A percentile compares a stretch with the other conserved stretches of the same genome.
Conservation (phyloP, 2,888 invertebrate genomes). For the Rotaria macrura region DNA sequence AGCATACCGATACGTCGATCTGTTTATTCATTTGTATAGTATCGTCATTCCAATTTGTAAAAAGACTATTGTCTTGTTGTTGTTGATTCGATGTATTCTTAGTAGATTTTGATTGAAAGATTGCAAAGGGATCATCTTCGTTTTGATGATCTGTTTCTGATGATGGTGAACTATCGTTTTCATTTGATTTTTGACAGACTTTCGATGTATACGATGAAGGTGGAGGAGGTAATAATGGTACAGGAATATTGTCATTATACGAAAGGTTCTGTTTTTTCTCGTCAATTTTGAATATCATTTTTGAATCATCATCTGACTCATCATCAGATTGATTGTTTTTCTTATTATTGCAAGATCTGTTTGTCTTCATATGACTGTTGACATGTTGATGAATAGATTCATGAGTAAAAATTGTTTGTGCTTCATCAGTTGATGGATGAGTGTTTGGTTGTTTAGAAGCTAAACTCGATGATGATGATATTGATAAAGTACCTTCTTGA, state of each 20-base stretch:
- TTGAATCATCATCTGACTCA: not conserved
- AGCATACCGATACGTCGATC: not conserved
- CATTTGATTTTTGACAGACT: not conserved
- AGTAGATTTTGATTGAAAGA: conserved; percentile 22
- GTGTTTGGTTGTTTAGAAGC: not conserved
- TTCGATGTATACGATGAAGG: not conserved
- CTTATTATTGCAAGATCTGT: conserved; percentile 11
- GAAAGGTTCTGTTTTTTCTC: not conserved
- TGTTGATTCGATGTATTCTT: not conserved
- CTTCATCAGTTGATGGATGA: not conserved
- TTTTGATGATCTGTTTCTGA: not conserved
- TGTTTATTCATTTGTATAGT: conserved; percentile 20
- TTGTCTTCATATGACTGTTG: conserved; percentile 16
- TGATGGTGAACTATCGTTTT: conserved; percentile 18
- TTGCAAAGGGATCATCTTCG: conserved; percentile 5
- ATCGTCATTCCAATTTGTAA: conserved; percentile 22
- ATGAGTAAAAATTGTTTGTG: conserved; percentile 17
- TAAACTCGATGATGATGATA: not conserved
- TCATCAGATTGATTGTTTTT: conserved; percentile 7
- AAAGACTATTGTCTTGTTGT: not conserved
- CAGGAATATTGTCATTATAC: not conserved
- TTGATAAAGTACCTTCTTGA: not conserved
- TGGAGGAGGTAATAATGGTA: not conserved
- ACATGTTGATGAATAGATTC: conserved; percentile 22
- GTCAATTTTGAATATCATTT: not conserved